phyloP scores from a whole-genome alignment of 1,140 invertebrate genomes.

The Parapsyche elsis region DNA sequence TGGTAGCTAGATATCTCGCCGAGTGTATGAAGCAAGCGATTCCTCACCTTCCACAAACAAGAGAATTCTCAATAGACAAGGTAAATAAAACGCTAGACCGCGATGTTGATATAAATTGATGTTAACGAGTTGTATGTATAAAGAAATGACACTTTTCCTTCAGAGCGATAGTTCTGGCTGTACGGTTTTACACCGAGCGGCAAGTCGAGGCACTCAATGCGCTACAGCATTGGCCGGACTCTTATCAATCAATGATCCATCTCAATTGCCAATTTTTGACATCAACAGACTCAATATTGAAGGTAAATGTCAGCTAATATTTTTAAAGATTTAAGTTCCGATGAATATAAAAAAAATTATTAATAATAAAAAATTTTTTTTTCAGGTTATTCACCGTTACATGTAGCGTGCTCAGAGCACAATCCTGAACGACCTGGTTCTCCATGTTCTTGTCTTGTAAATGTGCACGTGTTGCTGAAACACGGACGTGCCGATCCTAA shows the following conservation, averaged over 20 bases:
- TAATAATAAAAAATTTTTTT: conserved; percentile 7
- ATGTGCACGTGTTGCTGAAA: conserved; percentile 42
- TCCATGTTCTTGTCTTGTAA: conserved; percentile 22
- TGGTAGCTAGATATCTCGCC: conserved; percentile 39
- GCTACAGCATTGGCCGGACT: conserved; percentile 33
- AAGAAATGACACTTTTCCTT: too few species aligned
- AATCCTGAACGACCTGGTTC: neutral
- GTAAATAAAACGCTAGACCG: too few species aligned
- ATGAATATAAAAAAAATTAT: conserved; percentile 1
- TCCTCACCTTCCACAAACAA: neutral
- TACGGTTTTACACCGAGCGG: conserved; percentile 41
- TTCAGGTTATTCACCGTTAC: conserved; percentile 49
- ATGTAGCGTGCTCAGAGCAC: conserved; percentile 41
- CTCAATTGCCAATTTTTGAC: conserved; percentile 15
- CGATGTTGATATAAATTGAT: too few species aligned
- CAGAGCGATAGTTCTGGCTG: conserved; percentile 22
- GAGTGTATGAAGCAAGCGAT: conserved; percentile 34
- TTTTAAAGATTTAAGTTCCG: neutral
- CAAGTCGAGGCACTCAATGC: conserved; percentile 29
- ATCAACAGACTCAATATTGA: conserved; percentile 39
- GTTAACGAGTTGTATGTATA: too few species aligned
- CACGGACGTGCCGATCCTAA: conserved; percentile 49
- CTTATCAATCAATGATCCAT: conserved; percentile 17
- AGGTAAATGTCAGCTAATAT: conserved; percentile 23
- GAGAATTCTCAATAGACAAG: conserved; percentile 37